Base-by-base conservation (phyloP, 2,797 vertebrate genomes). In the Cryptoblepharus egeriae region DNA sequence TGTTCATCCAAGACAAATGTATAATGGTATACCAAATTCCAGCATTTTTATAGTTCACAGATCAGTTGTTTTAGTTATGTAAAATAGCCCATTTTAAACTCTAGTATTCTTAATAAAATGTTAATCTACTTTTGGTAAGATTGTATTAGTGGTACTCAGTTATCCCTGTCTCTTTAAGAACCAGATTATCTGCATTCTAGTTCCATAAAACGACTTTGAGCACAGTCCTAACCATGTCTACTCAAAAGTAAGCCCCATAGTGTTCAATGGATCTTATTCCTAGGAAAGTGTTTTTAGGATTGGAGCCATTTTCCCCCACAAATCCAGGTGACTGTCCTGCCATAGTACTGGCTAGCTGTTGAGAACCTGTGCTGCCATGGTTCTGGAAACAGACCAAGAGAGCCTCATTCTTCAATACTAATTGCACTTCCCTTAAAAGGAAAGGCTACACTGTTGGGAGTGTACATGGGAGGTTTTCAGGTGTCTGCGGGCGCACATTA, bases 81-180 rank as follows among this genome's bases (percentile, higher is more conserved):
- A 32, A 18, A 68, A 32, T 75, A 5, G 24, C 68, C 42, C 32
- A 10, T 73, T 58, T 84, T 79, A 68, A 74, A 67, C 22, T 74
- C 2, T 58, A 9, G 30, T 28, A 74, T 74, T 30, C 0, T 24
- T 74, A 84, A 84, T 84, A 84, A 84, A 84, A 28, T 74, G 58
- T 68, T 68, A 79, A 79, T n/a, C n/a, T n/a, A 37, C 20, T 28
- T 35, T 22, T 74, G 32, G 10, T 26, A 28, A 30, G 35, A 64
- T 77, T 32, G 22, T 28, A 16, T 52, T 72, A 10, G n/a, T 52
- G 30, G 11, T 22, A 35, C 2, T 42, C 11, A 68, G n/a, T 49
- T 74, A 45, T 79, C 10, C 18, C 1, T 73, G 22, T 39, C 72
- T 78, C 37, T n/a, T n/a, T 11, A 22, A n/a, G n/a, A 60, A 71